These are phyloP conservation scores for Pagetopsis macropterus DNA, from an alignment of 2,797 vertebrate genomes.

Conservation along the genomic window DNA sequence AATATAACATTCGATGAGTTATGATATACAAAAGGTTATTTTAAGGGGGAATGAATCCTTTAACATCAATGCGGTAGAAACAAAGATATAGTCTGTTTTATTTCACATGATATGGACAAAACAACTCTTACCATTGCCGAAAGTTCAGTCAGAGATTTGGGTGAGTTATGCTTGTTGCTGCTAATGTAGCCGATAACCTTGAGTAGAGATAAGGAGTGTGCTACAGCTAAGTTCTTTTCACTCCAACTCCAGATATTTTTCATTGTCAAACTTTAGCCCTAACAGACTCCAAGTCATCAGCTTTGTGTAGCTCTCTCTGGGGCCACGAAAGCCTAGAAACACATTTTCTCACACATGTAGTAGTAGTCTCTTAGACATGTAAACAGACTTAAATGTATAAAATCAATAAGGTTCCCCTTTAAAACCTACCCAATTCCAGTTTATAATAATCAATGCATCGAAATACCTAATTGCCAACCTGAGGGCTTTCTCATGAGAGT, in stretches of 20 bases:
- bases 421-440: not conserved
- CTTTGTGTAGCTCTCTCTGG: not conserved
- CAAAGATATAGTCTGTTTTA: not conserved
- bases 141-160: not conserved
- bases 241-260: no score
- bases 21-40: no score
- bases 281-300: not conserved
- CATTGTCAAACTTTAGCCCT: not conserved
- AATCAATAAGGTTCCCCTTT: not conserved
- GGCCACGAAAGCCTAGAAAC: not conserved
- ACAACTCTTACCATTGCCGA: not conserved
- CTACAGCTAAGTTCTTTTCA: no score
- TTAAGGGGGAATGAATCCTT: not conserved
- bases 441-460: not conserved
- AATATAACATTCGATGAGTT: no score
- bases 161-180: not conserved
- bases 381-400: not conserved
- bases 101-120: not conserved
- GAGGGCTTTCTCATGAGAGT: not conserved
- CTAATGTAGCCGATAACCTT: not conserved
- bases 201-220: not conserved
- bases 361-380: not conserved
- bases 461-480: slow-evolving; percentile 1
- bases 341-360: not conserved
- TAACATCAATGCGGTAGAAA: not conserved